A percentile compares a stretch with the other conserved stretches of the same genome.
Evolutionary conservation across 2,888 invertebrate species (phyloP).

Genomic region (Acrocera orbiculus): DNA sequence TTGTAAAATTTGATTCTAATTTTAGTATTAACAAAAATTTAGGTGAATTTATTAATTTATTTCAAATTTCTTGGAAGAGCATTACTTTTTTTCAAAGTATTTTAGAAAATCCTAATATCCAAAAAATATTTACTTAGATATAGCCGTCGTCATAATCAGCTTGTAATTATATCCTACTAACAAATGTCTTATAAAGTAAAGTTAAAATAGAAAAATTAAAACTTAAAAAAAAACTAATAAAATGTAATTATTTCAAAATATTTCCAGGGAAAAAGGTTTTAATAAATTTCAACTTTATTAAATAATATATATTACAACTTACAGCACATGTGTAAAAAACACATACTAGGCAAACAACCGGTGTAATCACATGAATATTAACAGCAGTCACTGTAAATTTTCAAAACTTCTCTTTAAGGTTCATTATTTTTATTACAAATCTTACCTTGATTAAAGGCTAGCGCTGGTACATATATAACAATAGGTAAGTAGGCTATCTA

Average conservation of each 20-base stretch:
- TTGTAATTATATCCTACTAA: no score
- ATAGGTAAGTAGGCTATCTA: slow-evolving; percentile 47
- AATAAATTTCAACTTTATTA: neutral
- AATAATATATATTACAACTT: slow-evolving; percentile 26
- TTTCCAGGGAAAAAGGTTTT: neutral
- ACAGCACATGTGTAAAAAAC: slow-evolving; percentile 75
- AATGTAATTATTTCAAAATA: neutral
- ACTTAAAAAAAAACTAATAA: neutral
- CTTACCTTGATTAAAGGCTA: slow-evolving; percentile 63
- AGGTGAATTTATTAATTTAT: no score
- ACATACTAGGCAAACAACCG: slow-evolving; percentile 67
- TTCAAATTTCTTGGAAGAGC: no score
- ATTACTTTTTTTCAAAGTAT: no score
- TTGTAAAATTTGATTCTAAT: no score
- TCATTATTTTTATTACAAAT: neutral
- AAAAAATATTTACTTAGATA: no score
- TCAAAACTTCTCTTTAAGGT: neutral
- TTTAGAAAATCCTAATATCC: no score
- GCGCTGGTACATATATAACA: slow-evolving; percentile 61
- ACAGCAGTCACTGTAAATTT: slow-evolving; percentile 56
- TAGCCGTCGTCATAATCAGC: no score
- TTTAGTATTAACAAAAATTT: no score
- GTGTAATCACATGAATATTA: slow-evolving; percentile 63
- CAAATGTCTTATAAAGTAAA: no score
- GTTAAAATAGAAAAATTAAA: neutral